Evolutionary conservation across 2,888 invertebrate species (phyloP).

Genomic region (Conistra vaccinii): DNA sequence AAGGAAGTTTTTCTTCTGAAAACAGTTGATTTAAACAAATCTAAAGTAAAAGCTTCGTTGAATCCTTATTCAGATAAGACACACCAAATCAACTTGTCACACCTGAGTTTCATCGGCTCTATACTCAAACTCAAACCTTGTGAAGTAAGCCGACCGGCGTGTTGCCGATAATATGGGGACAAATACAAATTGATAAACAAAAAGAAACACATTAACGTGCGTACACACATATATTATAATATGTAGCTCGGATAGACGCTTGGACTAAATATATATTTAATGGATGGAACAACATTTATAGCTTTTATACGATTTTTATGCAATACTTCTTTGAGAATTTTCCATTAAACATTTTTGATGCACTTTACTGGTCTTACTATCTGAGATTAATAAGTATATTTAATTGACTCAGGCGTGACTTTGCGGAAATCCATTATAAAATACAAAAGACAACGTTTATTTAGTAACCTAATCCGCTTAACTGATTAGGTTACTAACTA

Average conservation of each 20-base stretch:
- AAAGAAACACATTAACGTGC: conserved; percentile 86
- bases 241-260: conserved; percentile 61
- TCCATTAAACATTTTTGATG: conserved; percentile 11
- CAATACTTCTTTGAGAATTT: conserved; percentile 33
- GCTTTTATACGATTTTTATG: conserved; percentile 50
- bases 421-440: no score
- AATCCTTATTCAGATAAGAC: not conserved
- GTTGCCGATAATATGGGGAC: conserved; percentile 88
- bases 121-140: conserved; percentile 75
- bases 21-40: not conserved
- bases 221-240: conserved; percentile 73
- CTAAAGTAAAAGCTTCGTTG: not conserved
- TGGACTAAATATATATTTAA: conserved; percentile 65
- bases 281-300: conserved; percentile 41
- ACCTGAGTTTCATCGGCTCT: conserved; percentile 71
- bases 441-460: no score
- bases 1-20: accelerated
- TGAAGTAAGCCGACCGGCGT: conserved; percentile 88
- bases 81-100: conserved; percentile 26
- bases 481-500: no score
- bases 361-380: conserved; percentile 4
- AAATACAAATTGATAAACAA: conserved; percentile 91
- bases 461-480: no score
- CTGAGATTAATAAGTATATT: not conserved
- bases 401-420: no score